A percentile compares a stretch with the other conserved stretches of the same genome.
Evolutionary conservation across 1,140 invertebrate genomes (phyloP).

Genomic region (Hypothenemus hampei): DNA sequence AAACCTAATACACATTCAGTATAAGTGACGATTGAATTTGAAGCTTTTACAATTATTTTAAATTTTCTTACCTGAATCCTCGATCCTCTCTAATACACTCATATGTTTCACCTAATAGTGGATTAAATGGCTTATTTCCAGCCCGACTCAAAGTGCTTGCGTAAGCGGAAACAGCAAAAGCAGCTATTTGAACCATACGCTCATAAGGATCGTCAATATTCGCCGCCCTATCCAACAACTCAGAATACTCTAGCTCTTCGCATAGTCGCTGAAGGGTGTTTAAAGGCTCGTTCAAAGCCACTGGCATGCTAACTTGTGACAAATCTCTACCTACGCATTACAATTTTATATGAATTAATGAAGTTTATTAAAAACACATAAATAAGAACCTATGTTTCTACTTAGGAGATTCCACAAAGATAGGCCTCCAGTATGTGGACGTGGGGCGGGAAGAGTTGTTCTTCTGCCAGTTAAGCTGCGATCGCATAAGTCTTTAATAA

Average conservation of each 20-base stretch:
- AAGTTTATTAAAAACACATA: neutral
- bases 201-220: conserved; percentile 59
- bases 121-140: conserved; percentile 86
- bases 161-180: conserved; percentile 81
- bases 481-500: conserved; percentile 26
- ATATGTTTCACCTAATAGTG: conserved; percentile 79
- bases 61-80: conserved; percentile 53
- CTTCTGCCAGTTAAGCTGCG: conserved; percentile 60
- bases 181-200: conserved; percentile 70
- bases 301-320: conserved; percentile 76
- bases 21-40: too few relatives aligned
- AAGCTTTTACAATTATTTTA: too few relatives aligned
- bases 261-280: conserved; percentile 78
- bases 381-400: conserved; percentile 66
- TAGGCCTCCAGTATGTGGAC: conserved; percentile 68
- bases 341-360: neutral
- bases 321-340: conserved; percentile 62
- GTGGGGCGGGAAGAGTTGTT: conserved; percentile 62
- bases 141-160: conserved; percentile 71
- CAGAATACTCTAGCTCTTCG: conserved; percentile 81
- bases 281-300: conserved; percentile 81
- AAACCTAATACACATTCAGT: conserved; percentile 54
- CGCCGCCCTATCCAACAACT: conserved; percentile 70
- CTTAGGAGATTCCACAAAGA: conserved; percentile 76
- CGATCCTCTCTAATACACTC: conserved; percentile 74